Evolutionary conservation across 1,140 invertebrate genomes (phyloP).

Genomic region (Cotesia chilonis): DNA sequence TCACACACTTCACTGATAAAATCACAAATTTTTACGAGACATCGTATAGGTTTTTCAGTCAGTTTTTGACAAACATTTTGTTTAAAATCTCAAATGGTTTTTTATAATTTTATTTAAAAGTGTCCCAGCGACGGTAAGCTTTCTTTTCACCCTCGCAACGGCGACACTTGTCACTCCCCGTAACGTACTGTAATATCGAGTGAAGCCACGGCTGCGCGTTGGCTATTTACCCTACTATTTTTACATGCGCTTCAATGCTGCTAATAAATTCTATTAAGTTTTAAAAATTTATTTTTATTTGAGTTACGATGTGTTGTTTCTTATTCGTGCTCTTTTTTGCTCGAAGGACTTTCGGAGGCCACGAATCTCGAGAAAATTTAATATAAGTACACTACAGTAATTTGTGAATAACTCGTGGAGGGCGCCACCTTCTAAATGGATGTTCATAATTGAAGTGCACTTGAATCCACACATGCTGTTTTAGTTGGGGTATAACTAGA

Average conservation of each 20-base stretch:
- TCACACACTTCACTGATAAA: too few species aligned
- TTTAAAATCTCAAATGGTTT: too few species aligned
- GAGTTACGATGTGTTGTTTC: not conserved
- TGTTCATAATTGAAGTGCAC: not conserved
- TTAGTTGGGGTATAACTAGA: too few species aligned
- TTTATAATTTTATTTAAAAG: not conserved
- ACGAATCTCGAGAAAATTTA: too few species aligned
- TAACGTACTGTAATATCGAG: conserved; percentile 32
- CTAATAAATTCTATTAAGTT: not conserved
- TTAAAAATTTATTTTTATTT: not conserved
- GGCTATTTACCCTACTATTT: not conserved
- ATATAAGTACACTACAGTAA: not conserved
- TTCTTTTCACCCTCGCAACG: conserved; percentile 18
- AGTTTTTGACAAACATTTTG: too few species aligned
- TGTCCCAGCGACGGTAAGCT: not conserved
- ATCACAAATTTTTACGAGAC: not conserved
- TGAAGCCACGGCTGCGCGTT: conserved; percentile 26
- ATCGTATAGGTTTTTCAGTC: not conserved
- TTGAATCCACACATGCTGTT: too few species aligned
- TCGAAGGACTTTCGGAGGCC: too few species aligned
- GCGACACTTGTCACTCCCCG: conserved; percentile 35
- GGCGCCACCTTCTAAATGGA: conserved; percentile 19
- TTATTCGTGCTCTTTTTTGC: not conserved
- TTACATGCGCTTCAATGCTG: not conserved
- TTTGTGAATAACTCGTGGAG: not conserved